A percentile compares a stretch with the other conserved stretches of the same genome.
These are phyloP conservation scores for Peromyscus maniculatus DNA, from an alignment of 2,113 vertebrate species.

Conservation along the genomic window DNA sequence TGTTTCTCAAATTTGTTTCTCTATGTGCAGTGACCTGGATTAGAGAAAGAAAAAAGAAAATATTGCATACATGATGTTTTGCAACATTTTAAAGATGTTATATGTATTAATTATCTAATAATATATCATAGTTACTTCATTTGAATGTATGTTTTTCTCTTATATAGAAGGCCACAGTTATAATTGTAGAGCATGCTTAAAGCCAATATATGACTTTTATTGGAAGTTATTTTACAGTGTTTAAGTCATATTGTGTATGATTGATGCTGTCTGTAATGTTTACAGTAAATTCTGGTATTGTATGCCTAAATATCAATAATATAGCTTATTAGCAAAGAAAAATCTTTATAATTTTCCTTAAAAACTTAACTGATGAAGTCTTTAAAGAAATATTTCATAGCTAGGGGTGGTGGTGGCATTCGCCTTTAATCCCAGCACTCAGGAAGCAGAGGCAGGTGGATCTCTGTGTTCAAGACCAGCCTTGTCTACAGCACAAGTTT, in stretches of 20 bases:
- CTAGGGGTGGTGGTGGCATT: neutral
- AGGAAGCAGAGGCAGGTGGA: neutral
- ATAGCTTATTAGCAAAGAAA: neutral
- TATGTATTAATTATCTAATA: conserved; percentile 34
- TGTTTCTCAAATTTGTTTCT: conserved; percentile 33
- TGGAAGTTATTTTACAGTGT: neutral
- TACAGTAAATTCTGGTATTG: neutral
- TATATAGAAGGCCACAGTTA: neutral
- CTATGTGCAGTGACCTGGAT: neutral
- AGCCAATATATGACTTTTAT: conserved; percentile 6
- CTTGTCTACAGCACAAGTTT: neutral
- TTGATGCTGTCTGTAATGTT: neutral
- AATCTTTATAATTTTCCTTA: conserved; percentile 39
- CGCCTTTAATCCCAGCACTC: neutral
- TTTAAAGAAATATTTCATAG: neutral
- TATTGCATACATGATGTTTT: neutral
- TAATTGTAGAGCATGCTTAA: neutral
- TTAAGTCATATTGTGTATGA: neutral
- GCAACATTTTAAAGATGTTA: neutral
- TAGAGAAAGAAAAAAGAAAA: neutral
- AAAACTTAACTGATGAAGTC: conserved; percentile 15
- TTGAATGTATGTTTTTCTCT: conserved; percentile 48
- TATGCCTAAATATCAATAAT: neutral
- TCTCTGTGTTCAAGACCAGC: neutral
- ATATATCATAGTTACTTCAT: conserved; percentile 56